phyloP scores from a whole-genome alignment of 2,888 invertebrate species.

The Eristalis arbustorum region DNA sequence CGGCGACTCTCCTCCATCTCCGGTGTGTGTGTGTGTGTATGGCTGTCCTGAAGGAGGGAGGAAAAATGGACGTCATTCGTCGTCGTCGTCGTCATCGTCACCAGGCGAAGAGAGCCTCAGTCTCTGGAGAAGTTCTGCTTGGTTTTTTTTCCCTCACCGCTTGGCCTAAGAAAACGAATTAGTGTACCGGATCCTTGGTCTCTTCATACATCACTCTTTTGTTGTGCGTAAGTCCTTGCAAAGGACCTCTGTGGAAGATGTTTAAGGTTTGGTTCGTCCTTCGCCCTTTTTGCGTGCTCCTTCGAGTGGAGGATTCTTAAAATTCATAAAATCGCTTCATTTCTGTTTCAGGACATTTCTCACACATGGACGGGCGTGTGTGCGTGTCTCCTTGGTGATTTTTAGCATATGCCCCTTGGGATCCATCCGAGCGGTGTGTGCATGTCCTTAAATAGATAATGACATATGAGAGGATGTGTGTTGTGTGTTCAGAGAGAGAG shows the following conservation, averaged over 20 bases:
- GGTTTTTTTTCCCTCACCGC: neutral
- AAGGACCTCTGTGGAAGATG: constrained; percentile 15
- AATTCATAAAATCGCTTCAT: constrained; percentile 57
- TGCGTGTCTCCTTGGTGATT: constrained; percentile 28
- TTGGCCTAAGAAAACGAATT: constrained; percentile 37
- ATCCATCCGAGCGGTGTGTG: constrained; percentile 10
- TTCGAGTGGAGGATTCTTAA: constrained; percentile 15
- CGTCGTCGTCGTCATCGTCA: constrained; percentile 25
- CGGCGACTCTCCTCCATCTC: neutral
- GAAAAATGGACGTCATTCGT: constrained; percentile 44
- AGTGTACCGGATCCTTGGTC: constrained; percentile 29
- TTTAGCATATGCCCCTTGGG: constrained; percentile 52
- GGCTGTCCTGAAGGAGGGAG: neutral
- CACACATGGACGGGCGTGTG: neutral
- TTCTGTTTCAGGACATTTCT: constrained; percentile 29
- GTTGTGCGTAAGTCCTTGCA: constrained; percentile 18
- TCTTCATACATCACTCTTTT: constrained; percentile 19
- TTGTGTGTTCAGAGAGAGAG: constrained; percentile 23
- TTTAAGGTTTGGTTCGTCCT: neutral
- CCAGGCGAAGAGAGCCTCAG: constrained; percentile 11
- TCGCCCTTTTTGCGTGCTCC: neutral
- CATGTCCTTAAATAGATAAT: constrained; percentile 58
- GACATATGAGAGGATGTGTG: constrained; percentile 36
- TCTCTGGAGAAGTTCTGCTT: constrained; percentile 28
- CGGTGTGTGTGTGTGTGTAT: neutral